Percentiles rank a stretch among this genome's conserved stretches.
Conservation (phyloP, 2,797 vertebrate species). For the Synaphobranchus kaupii region DNA sequence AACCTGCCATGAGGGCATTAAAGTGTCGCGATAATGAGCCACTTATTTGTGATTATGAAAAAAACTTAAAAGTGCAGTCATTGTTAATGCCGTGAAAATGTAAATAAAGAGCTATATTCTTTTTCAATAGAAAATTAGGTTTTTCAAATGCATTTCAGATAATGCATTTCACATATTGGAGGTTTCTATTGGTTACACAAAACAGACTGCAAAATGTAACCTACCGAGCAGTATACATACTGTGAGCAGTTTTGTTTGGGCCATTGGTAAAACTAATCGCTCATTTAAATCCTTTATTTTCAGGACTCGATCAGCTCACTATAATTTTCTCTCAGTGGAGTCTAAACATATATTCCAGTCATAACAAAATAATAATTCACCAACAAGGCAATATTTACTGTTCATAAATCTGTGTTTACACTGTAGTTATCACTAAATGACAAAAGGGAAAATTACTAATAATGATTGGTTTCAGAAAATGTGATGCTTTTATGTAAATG, state of each 20-base stretch:
- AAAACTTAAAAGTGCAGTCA: conserved; percentile 11
- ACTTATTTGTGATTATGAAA: conserved; percentile 15
- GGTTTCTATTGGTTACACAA: conserved; percentile 50
- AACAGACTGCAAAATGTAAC: conserved; percentile 59
- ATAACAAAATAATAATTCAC: conserved; percentile 72
- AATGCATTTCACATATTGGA: conserved; percentile 56
- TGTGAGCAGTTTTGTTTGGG: conserved; percentile 34
- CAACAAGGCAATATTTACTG: conserved; percentile 87
- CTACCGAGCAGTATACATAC: conserved; percentile 45
- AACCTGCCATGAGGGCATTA: not conserved
- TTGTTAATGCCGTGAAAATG: conserved; percentile 17
- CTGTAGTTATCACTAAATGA: conserved; percentile 84
- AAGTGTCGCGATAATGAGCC: not conserved
- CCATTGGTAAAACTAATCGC: conserved; percentile 37
- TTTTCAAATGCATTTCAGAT: conserved; percentile 62
- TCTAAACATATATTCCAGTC: conserved; percentile 60
- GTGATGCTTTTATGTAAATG: conserved; percentile 97
- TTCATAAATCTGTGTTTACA: conserved; percentile 80
- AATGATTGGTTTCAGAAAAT: conserved; percentile 91
- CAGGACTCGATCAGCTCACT: conserved; percentile 33
- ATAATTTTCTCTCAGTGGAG: conserved; percentile 65
- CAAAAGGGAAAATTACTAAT: conserved; percentile 87
- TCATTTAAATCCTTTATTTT: conserved; percentile 41
- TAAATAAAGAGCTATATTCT: not conserved
- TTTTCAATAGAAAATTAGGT: conserved; percentile 47